Conservation (phyloP, 2,888 invertebrate genomes). For the Zele albiditarsus region DNA sequence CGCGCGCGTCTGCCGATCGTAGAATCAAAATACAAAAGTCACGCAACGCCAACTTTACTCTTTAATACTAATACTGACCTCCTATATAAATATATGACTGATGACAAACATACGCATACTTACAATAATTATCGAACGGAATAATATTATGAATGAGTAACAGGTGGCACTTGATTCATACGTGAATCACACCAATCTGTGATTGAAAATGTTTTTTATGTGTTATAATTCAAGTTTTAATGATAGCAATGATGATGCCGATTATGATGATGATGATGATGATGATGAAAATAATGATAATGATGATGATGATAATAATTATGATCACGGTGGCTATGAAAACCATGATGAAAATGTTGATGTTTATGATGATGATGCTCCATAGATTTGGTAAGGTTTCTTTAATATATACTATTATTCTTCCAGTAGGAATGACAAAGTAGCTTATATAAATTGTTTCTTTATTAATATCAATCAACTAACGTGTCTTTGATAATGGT, state of each 20-base stretch:
- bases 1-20: no score
- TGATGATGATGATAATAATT: slow-evolving; percentile 52
- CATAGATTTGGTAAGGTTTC: slow-evolving; percentile 63
- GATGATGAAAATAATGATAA: slow-evolving; percentile 50
- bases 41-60: background rate
- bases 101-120: background rate
- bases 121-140: background rate
- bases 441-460: background rate
- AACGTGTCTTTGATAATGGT: background rate
- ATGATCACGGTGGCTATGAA: slow-evolving; percentile 43
- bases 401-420: slow-evolving; percentile 38
- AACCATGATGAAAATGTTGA: slow-evolving; percentile 49
- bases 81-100: background rate
- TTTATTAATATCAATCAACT: slow-evolving; percentile 10
- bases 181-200: background rate
- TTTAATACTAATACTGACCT: background rate
- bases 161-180: slow-evolving; percentile 12
- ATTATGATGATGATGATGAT: slow-evolving; percentile 44
- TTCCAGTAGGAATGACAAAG: background rate
- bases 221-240: slow-evolving; percentile 6
- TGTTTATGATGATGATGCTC: slow-evolving; percentile 54
- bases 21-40: background rate
- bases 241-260: slow-evolving; percentile 18
- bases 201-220: slow-evolving; percentile 11
- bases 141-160: slow-evolving; percentile 17